Evolutionary conservation across 2,113 vertebrate genomes (phyloP).

Genomic region (Oreochromis niloticus): DNA sequence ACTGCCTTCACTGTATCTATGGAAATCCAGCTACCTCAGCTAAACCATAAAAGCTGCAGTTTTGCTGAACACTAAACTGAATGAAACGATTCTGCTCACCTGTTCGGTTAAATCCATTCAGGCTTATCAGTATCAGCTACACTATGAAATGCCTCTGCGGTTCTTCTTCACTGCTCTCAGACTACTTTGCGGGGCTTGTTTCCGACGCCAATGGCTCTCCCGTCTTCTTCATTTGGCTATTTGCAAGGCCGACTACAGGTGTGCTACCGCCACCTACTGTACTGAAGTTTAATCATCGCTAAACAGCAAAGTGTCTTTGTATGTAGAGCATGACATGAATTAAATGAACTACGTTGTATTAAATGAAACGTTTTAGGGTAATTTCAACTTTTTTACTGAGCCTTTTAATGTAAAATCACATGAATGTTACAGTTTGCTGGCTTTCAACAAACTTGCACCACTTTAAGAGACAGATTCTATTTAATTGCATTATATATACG

Average conservation of each 20-base stretch:
- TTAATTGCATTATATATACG: neutral
- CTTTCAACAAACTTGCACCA: neutral
- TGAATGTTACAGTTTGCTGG: neutral
- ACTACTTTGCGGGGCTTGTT: neutral
- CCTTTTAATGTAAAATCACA: neutral
- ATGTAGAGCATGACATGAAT: neutral
- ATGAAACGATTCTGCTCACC: conserved; percentile 21
- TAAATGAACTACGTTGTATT: neutral
- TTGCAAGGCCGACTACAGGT: neutral
- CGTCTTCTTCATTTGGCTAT: neutral
- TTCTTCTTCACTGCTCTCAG: neutral
- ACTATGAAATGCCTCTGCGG: neutral
- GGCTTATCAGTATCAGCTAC: neutral
- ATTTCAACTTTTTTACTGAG: neutral
- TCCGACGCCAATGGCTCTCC: neutral
- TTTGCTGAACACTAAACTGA: neutral
- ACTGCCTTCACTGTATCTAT: neutral
- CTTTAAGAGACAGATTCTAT: neutral
- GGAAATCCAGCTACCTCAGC: neutral
- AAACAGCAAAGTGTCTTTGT: neutral
- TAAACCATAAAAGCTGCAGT: neutral
- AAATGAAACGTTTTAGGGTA: neutral
- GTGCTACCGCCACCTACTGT: conserved; percentile 2
- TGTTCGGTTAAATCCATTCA: conserved; percentile 68
- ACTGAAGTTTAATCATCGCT: neutral